Evolutionary conservation across 2,797 vertebrate species (phyloP).

Genomic region (Hapalemur alaotrensis): DNA sequence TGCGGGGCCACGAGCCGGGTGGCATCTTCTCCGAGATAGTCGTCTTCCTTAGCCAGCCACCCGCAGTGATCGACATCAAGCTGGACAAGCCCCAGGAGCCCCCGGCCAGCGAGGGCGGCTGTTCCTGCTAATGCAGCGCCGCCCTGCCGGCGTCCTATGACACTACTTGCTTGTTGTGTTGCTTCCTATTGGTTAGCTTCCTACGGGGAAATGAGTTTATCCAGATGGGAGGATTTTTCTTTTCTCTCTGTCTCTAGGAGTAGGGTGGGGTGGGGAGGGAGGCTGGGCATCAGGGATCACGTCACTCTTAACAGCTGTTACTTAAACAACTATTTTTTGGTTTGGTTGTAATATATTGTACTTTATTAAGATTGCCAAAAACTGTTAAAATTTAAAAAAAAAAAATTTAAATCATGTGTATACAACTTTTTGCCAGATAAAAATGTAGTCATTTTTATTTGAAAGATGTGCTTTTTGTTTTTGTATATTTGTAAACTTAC

Average conservation of each 20-base stretch:
- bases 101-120: constrained; percentile 89
- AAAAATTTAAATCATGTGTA: constrained; percentile 85
- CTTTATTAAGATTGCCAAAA: constrained; percentile 94
- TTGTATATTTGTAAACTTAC: constrained; percentile 93
- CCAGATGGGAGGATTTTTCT: constrained; percentile 88
- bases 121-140: constrained; percentile 92
- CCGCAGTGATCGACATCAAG: constrained; percentile 93
- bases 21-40: not conserved
- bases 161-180: constrained; percentile 92
- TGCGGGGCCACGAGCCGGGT: not conserved
- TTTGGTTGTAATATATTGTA: constrained; percentile 92
- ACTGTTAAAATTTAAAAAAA: constrained; percentile 83
- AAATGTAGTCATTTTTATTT: constrained; percentile 81
- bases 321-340: constrained; percentile 82
- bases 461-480: constrained; percentile 86
- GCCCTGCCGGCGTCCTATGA: constrained; percentile 82
- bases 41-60: constrained; percentile 85
- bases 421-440: constrained; percentile 85
- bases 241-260: constrained; percentile 85
- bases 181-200: constrained; percentile 93
- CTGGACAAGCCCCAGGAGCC: constrained; percentile 92
- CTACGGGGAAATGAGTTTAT: constrained; percentile 84
- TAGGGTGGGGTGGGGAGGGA: constrained; percentile 74
- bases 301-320: constrained; percentile 82
- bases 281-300: constrained; percentile 76